Conservation (phyloP, 2,797 vertebrate species). For the Sphenodon punctatus region DNA sequence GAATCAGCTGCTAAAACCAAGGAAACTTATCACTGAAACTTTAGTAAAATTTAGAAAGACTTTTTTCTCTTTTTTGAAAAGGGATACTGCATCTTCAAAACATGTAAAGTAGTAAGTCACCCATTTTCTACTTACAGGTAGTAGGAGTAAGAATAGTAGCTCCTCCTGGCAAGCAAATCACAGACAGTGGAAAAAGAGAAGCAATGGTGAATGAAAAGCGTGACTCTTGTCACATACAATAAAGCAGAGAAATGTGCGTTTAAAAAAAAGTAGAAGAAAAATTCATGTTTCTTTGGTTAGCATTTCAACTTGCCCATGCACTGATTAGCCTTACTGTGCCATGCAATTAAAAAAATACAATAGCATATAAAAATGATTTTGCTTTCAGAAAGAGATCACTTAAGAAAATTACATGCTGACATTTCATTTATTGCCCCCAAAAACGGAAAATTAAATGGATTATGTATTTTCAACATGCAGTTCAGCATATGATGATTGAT, state of each 20-base stretch:
- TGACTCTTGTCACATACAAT: constrained; percentile 91
- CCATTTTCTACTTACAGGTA: constrained; percentile 99
- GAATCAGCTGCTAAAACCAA: constrained; percentile 34
- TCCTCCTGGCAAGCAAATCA: constrained; percentile 99
- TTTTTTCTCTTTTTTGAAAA: constrained; percentile 89
- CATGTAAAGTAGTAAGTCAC: constrained; percentile 82
- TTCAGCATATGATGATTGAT: constrained; percentile 68
- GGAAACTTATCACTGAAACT: neutral
- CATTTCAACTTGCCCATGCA: constrained; percentile 81
- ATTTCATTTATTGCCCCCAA: constrained; percentile 69
- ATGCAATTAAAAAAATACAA: constrained; percentile 78
- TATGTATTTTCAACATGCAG: constrained; percentile 76
- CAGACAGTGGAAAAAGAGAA: constrained; percentile 98
- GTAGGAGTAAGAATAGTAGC: constrained; percentile 99
- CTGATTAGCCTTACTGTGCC: constrained; percentile 73
- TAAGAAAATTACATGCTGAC: constrained; percentile 79
- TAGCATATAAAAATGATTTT: constrained; percentile 75
- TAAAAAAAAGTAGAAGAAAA: constrained; percentile 72
- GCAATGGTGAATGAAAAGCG: constrained; percentile 98
- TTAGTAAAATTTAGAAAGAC: constrained; percentile 33
- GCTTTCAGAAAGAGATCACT: constrained; percentile 69
- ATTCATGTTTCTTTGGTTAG: constrained; percentile 75
- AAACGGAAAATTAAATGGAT: constrained; percentile 76
- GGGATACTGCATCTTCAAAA: constrained; percentile 99
- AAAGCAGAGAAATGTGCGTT: constrained; percentile 90